Base-by-base conservation (phyloP, 2,113 vertebrate species). In the Dendrocopos noguchii region DNA sequence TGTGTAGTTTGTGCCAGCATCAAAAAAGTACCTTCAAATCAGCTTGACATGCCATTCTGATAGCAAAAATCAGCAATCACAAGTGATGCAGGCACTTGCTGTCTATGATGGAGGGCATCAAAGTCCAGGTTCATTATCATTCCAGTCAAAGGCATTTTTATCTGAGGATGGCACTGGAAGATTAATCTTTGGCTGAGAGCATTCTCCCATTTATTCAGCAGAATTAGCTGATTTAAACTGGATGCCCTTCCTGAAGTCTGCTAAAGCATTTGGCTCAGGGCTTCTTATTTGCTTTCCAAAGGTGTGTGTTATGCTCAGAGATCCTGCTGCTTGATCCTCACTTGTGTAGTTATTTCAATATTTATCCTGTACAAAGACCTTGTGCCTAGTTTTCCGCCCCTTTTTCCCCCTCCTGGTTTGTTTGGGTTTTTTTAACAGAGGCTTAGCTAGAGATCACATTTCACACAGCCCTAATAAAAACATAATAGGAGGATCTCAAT, bases 121-220 rank as follows among this genome's bases (percentile, higher is more conserved):
- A 91, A 88, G 70, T 75, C 92, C 86, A 4, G 11, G 59, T 67
- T 87, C 94, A 60, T 94, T 65, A 71, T 90, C 94, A 80, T 72
- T 93, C 85, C 50, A 79, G 74, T 33, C 93, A 84, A 67, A 91
- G 33, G 70, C 86, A 94, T 92, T 95, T 91, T 93, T 94, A 80
- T 84, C 66, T 57, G 71, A 84, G 84, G 94, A 95, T 91, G 84
- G 91, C 94, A 97, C 76, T 18, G 15, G 12, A 93, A 95, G 91
- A 97, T 94, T 96, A 91, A 89, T 97, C 96, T 97, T 86, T 93
- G 91, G 94, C 96, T 93, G 91, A 94, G 88, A 96, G 88, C 66
- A 4, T 68, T 82, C 80, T 91, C 94, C 84, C 88, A 80, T 93
- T 95, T 94, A 71, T 89, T 95, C 76, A 74, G 87, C 92, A 95